Percentiles rank a stretch among this genome's conserved stretches.
Conservation (phyloP, 64 coral and sea anemone genomes). For the Actinia equina region DNA sequence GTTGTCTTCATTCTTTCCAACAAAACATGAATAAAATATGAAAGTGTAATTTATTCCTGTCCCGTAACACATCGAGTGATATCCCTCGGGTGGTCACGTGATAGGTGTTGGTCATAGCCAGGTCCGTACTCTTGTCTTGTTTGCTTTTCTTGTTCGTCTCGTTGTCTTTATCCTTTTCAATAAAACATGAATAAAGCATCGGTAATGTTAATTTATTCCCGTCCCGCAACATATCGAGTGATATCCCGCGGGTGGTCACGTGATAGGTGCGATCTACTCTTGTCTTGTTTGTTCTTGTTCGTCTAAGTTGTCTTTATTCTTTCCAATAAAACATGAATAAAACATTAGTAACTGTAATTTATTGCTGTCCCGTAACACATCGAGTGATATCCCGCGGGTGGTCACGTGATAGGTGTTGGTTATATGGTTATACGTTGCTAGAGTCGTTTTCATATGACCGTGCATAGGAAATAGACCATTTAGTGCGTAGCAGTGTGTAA, state of each 20-base stretch:
- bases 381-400: not conserved
- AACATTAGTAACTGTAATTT: not conserved
- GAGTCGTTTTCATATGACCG: too few relatives aligned
- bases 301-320: too few relatives aligned
- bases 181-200: too few relatives aligned
- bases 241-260: not conserved
- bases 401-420: not conserved
- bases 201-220: not conserved
- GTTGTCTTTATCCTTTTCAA: too few relatives aligned
- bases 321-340: too few relatives aligned
- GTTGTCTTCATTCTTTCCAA: too few relatives aligned
- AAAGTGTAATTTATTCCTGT: not conserved
- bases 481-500: too few relatives aligned
- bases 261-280: not conserved
- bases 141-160: not conserved
- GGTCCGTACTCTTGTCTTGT: too few relatives aligned
- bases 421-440: not conserved
- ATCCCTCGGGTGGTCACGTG: not conserved
- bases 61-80: not conserved
- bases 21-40: too few relatives aligned
- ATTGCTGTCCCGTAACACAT: not conserved
- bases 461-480: too few relatives aligned
- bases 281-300: too few relatives aligned
- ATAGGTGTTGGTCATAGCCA: not conserved
- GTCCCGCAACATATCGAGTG: not conserved